Percentiles rank a stretch among this genome's conserved stretches.
Conservation (phyloP, 2,888 invertebrate species). For the Kuschelorhynchus macadamiae region DNA sequence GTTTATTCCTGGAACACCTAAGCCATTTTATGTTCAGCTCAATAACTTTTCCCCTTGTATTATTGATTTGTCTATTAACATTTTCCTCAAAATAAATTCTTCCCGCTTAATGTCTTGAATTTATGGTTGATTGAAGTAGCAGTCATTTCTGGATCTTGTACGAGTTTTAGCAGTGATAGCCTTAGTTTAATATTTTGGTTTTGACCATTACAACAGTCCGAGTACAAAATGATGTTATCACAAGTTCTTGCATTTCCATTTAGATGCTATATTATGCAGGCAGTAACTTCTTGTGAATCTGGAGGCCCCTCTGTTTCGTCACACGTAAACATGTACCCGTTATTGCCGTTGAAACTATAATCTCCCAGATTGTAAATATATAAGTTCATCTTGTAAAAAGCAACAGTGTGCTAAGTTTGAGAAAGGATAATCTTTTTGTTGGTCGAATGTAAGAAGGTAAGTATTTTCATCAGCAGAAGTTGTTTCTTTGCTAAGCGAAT, state of each 20-base stretch:
- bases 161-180: too few species aligned
- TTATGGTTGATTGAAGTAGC: too few species aligned
- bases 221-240: too few species aligned
- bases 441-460: constrained; percentile 40
- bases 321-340: constrained; percentile 19
- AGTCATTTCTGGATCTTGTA: too few species aligned
- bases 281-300: constrained; percentile 14
- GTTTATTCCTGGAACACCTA: constrained; percentile 15
- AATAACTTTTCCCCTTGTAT: not conserved
- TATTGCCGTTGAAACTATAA: constrained; percentile 36
- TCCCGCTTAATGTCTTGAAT: too few species aligned
- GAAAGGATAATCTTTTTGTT: constrained; percentile 43
- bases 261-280: constrained; percentile 15
- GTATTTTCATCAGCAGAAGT: constrained; percentile 15
- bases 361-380: constrained; percentile 40
- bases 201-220: too few species aligned
- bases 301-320: constrained; percentile 19
- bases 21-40: constrained; percentile 20
- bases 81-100: too few species aligned
- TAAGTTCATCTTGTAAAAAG: constrained; percentile 36
- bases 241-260: too few species aligned
- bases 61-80: constrained; percentile 25
- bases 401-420: constrained; percentile 36
- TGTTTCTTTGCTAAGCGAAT: constrained; percentile 28
- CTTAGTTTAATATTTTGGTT: too few species aligned